phyloP scores from a whole-genome alignment of 2,113 vertebrate species.

The Gallinago paraguaiae region DNA sequence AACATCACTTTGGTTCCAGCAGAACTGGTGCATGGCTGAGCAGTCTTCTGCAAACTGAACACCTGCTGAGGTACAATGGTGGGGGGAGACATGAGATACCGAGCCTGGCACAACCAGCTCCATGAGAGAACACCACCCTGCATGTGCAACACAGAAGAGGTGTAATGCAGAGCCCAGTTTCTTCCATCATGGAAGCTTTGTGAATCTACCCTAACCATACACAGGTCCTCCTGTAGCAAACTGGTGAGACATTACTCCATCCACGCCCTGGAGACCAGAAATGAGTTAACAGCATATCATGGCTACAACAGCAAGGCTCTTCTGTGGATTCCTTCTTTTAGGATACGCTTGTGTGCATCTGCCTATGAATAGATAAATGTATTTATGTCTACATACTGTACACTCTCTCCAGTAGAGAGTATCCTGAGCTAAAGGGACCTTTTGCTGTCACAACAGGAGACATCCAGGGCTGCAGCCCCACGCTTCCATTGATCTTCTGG shows the following conservation, averaged over 20 bases:
- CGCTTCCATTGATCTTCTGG: neutral
- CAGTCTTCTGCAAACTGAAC: neutral
- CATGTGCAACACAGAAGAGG: fast-evolving
- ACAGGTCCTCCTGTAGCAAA: neutral
- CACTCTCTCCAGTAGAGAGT: neutral
- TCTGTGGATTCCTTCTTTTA: neutral
- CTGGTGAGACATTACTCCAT: neutral
- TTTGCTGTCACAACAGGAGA: neutral
- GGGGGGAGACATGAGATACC: neutral
- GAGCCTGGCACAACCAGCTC: neutral
- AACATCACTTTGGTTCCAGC: neutral
- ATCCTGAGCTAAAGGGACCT: neutral
- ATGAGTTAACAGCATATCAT: neutral
- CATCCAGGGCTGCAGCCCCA: neutral
- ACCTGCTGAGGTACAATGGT: neutral
- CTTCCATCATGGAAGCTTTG: neutral
- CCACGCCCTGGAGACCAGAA: neutral
- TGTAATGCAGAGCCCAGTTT: neutral
- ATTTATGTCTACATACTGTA: neutral
- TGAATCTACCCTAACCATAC: neutral
- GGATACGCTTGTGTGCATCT: neutral
- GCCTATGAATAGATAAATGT: too few species aligned
- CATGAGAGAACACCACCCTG: fast-evolving
- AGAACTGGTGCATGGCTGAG: neutral
- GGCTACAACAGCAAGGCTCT: neutral